Evolutionary conservation across 2,113 vertebrate genomes (phyloP).

Genomic region (Chloropsis cyanopogon): DNA sequence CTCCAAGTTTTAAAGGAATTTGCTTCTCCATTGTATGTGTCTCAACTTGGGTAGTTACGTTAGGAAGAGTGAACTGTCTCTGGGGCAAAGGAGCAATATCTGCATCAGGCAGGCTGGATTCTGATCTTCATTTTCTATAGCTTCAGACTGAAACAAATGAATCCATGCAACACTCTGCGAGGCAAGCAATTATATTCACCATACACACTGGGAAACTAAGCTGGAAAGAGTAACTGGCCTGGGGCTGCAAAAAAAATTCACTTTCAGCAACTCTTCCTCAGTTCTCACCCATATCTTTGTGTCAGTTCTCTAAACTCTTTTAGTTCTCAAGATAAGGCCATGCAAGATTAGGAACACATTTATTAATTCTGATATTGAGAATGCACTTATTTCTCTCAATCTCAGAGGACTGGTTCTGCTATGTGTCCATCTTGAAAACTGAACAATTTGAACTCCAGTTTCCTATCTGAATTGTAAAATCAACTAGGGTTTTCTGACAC

Average conservation of each 20-base stretch:
- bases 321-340: not conserved
- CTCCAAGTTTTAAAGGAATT: not conserved
- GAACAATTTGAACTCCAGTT: not conserved
- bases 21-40: not conserved
- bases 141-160: not conserved
- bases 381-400: not conserved
- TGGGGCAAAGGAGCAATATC: not conserved
- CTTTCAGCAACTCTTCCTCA: not conserved
- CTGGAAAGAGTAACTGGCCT: not conserved
- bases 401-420: not conserved
- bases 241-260: not conserved
- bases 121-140: not conserved
- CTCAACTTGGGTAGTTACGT: not conserved
- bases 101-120: not conserved
- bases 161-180: not conserved
- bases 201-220: not conserved
- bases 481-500: not conserved
- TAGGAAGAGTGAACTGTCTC: not conserved
- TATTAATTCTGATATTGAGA: not conserved
- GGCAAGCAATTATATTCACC: not conserved
- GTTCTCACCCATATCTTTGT: rapidly evolving
- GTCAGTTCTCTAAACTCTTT: not conserved
- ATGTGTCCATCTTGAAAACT: not conserved
- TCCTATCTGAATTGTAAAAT: not conserved
- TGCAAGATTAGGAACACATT: not conserved